Evolutionary conservation across 2,797 vertebrate genomes (phyloP), one percentile per base, ranked within the genome.

Genomic region (Urophycis tenuis): DNA sequence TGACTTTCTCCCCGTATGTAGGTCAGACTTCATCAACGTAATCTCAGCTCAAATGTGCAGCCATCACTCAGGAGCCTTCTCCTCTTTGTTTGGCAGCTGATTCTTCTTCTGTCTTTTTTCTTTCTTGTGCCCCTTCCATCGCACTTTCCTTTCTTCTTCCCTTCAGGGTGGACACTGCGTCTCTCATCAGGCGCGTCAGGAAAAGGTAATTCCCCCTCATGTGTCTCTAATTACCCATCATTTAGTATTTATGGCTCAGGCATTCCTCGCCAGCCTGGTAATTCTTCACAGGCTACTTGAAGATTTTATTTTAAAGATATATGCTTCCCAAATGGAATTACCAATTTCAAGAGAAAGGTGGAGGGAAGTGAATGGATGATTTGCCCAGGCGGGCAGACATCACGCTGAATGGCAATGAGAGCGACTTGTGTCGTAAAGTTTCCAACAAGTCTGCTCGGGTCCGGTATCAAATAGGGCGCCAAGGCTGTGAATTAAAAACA

Each of bases 181-280:
- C 78, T 74, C 80, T 87, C 81, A 80, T 87, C 84, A 89, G 89
- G 88, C 92, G 86, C 84, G 75, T 72, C 81, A 72, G 81, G 81
- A 81, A 86, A 75, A 84, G 81, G 83, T 88, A 89, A 89, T 92
- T 85, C 83, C 90, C 90, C 85, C 85, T 88, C 89, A 91, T 89
- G 91, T 90, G 87, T 83, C 85, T 87, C 87, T 92, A 92, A 94
- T 93, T 92, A 91, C 87, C 82, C 76, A 80, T 80, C 87, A 92
- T 92, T 91, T 89, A 85, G 85, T 90, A 91, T 92, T 91, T 89
- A 93, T 91, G 89, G 86, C 45, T 67, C 76, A 86, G 73, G 85
- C 87, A 87, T 91, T 89, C 86, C 89, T 92, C 86, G 83, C 74
- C 80, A 41, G 79, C 83, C 84, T 80, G 64, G 79, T 83, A 85